phyloP scores from a whole-genome alignment of 2,113 vertebrate species.

The Actinemys pallida region DNA sequence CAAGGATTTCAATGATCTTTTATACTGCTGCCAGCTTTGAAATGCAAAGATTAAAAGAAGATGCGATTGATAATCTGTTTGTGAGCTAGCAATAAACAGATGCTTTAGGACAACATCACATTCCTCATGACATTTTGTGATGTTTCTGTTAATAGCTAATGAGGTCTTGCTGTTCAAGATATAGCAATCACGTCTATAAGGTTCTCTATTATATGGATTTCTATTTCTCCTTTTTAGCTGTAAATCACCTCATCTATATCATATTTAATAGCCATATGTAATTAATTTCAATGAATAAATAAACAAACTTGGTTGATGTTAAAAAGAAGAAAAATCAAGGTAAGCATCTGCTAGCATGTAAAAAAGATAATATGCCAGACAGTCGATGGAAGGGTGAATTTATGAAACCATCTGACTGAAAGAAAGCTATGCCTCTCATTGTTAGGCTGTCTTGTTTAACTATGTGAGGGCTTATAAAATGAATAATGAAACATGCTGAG shows the following conservation, averaged over 20 bases:
- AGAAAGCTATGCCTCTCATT: fast-evolving
- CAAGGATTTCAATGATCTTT: background rate
- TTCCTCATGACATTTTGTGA: background rate
- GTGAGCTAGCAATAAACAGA: conserved; percentile 8
- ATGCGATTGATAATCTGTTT: background rate
- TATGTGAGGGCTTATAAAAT: fast-evolving
- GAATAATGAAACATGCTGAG: background rate
- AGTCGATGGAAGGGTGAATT: fast-evolving
- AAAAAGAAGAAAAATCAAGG: conserved; percentile 24
- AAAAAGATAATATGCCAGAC: background rate
- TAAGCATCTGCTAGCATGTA: conserved; percentile 22
- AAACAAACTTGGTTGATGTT: conserved; percentile 37
- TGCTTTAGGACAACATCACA: background rate
- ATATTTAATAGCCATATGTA: conserved; percentile 25
- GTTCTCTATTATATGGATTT: conserved; percentile 1
- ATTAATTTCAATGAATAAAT: background rate
- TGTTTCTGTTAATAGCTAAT: conserved; percentile 26
- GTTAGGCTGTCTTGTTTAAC: background rate
- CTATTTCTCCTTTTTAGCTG: background rate
- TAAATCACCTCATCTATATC: conserved; percentile 19
- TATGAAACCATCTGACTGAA: background rate
- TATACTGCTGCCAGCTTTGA: background rate
- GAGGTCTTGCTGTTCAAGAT: conserved; percentile 43
- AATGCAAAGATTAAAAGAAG: conserved; percentile 13
- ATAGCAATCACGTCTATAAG: background rate